Evolutionary conservation across 1,140 invertebrate species (phyloP).

Genomic region (Latrodectus geometricus): DNA sequence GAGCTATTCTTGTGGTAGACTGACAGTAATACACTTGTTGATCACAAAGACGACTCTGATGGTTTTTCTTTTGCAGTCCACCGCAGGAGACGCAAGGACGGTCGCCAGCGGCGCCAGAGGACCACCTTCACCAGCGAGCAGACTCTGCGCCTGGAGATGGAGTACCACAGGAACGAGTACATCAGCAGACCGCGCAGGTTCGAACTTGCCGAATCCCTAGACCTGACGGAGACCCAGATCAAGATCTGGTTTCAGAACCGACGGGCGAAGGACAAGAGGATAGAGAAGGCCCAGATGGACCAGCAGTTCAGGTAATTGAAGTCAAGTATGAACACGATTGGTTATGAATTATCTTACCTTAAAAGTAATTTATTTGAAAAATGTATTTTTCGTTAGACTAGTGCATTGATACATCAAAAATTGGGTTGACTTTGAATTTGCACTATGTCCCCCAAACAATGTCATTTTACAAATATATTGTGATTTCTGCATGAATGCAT

Average conservation of each 20-base stretch:
- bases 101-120: constrained; percentile 85
- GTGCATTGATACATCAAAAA: no score
- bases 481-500: no score
- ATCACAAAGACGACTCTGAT: no score
- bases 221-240: constrained; percentile 89
- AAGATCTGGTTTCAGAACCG: constrained; percentile 98
- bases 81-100: constrained; percentile 84
- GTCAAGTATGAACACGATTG: neutral
- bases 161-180: constrained; percentile 83
- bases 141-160: constrained; percentile 88
- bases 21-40: no score
- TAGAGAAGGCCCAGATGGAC: constrained; percentile 94
- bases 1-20: no score
- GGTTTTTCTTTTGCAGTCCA: constrained; percentile 76
- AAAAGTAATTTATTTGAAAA: no score
- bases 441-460: no score
- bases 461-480: no score
- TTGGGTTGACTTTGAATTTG: no score
- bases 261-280: constrained; percentile 92
- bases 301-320: constrained; percentile 86
- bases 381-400: no score
- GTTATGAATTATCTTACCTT: no score
- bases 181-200: constrained; percentile 83
- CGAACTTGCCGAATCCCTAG: constrained; percentile 85
- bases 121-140: constrained; percentile 96